phyloP scores from a whole-genome alignment of 2,797 vertebrate genomes.

The Pogonophryne albipinna region DNA sequence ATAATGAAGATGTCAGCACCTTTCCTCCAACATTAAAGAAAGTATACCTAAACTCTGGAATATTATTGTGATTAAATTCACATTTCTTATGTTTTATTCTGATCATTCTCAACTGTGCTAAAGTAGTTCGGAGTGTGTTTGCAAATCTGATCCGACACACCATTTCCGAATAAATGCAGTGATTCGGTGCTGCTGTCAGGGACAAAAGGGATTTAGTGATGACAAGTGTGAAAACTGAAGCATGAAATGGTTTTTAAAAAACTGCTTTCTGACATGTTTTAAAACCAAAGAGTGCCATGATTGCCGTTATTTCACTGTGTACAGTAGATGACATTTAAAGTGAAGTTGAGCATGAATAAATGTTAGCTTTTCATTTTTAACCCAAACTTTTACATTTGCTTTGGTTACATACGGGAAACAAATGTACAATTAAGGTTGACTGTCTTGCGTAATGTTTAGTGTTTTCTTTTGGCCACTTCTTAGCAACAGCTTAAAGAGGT shows the following conservation, averaged over 20 bases:
- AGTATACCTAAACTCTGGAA: background rate
- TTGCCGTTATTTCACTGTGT: background rate
- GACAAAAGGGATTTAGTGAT: constrained; percentile 7
- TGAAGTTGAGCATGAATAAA: no score
- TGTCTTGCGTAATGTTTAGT: no score
- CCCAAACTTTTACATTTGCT: no score
- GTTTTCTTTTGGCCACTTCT: no score
- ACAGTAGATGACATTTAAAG: background rate
- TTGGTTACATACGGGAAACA: no score
- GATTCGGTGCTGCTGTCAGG: constrained; percentile 14
- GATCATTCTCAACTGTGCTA: background rate
- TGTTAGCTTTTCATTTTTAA: no score
- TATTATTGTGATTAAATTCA: background rate
- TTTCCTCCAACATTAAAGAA: constrained; percentile 6
- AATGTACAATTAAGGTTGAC: no score
- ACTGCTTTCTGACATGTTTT: background rate
- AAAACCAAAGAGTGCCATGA: background rate
- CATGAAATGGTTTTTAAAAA: background rate
- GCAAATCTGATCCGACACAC: constrained; percentile 33
- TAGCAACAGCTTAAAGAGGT: no score
- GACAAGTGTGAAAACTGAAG: background rate
- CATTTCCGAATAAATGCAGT: constrained; percentile 25
- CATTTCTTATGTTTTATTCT: background rate
- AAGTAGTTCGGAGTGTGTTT: constrained; percentile 11
- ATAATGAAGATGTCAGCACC: constrained; percentile 49